Base-by-base conservation (phyloP, 1,140 invertebrate genomes). In the Drosophila navojoa region DNA sequence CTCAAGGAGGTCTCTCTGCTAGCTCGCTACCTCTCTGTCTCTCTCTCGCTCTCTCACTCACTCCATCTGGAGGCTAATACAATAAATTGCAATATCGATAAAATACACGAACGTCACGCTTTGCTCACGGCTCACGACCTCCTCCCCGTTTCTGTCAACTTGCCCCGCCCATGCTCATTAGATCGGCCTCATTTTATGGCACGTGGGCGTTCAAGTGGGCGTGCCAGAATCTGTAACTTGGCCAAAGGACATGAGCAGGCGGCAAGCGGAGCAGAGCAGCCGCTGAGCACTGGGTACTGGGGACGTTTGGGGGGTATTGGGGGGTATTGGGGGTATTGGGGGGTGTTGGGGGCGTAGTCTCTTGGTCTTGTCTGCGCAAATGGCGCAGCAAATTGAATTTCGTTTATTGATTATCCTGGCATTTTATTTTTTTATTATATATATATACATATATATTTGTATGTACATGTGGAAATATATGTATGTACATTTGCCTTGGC, bases 51-150 rank as follows among this genome's bases (percentile, higher is more conserved):
- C 55, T 29, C 53, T 64, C 9, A 0, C 35, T 10, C 35, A 3
- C 35, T 11, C 35, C 35, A 11, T 70, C 69, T 66, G 49, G 42
- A 64, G 68, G 60, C 79, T 82, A 77, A 89, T 87, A 79, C 76
- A 89, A 89, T 89, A 89, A 89, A 89, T 89, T 89, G 85, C 84
- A 89, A 89, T 89, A 89, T 89, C 84, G 84, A 89, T 89, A 89
- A 89, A 89, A 87, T 89, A 89, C 82, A 87, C 82, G 79, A 87
- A 85, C 81, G 77, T 85, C 81, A 84, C 77, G 77, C 77, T 53
- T 75, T 47, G 54, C 82, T 81, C 81, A 80, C 81, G 66, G 67
- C 74, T 69, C 77, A 84, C 81, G 71, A 60, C 32, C 25, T 22
- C 52, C 19, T 10, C 45, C 29, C 29, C 5, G 27, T 29, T 22